Evolutionary conservation across 2,113 vertebrate genomes (phyloP).

Genomic region (Clarias macrocephalus): DNA sequence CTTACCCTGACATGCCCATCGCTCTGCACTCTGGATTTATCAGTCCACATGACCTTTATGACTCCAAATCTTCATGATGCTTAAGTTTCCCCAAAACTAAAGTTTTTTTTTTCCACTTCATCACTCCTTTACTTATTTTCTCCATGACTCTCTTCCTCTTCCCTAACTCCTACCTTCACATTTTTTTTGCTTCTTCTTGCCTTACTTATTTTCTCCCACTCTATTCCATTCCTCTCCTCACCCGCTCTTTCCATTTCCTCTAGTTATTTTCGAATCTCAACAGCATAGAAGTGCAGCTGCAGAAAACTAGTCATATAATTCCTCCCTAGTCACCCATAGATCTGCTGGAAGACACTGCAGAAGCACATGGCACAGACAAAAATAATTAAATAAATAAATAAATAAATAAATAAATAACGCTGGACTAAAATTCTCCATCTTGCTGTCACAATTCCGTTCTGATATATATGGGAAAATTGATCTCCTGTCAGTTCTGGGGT

Average conservation of each 20-base stretch:
- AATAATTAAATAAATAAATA: neutral
- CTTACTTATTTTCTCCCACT: neutral
- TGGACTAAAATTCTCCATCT: conserved; percentile 35
- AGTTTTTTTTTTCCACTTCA: neutral
- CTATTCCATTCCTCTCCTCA: neutral
- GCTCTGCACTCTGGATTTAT: no score
- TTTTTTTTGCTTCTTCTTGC: neutral
- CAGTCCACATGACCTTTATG: no score
- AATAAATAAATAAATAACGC: neutral
- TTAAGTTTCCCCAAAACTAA: neutral
- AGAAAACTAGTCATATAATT: neutral
- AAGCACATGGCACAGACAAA: neutral
- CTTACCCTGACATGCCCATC: no score
- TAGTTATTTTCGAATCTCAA: neutral
- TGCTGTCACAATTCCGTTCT: conserved; percentile 36
- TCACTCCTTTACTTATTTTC: neutral
- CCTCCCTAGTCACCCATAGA: neutral
- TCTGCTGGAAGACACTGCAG: neutral
- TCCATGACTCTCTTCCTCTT: neutral
- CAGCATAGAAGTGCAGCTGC: neutral
- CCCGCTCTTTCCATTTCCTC: neutral
- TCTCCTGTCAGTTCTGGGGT: conserved; percentile 48
- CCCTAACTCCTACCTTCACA: neutral
- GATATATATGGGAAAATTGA: conserved; percentile 51
- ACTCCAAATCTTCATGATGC: neutral